Base-by-base conservation (phyloP, 2,888 invertebrate species). In the Idaea biselata region DNA sequence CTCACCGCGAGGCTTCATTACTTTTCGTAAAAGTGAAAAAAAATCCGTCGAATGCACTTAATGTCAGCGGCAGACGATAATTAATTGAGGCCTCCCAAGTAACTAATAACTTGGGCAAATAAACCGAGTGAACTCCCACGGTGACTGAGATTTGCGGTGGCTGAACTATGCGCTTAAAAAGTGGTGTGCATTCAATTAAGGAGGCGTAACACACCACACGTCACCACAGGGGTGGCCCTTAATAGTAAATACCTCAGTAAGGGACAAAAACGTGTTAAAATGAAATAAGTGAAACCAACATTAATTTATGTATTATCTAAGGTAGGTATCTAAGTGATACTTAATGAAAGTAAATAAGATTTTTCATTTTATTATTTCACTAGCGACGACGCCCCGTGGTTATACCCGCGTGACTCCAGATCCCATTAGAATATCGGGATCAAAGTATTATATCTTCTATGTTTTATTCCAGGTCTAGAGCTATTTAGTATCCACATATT, bases 51-150 rank as follows among this genome's bases (percentile, higher is more conserved):
- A 63, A 61, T 65, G 74, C 76, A 77, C 70, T 84, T 83, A 84
- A 84, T 80, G 86, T 82, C 83, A 78, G 78, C 75, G 70, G 75
- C 65, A 67, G 63, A 56, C 18, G 56, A 77, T 83, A 85, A 88
- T 86, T 86, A 86, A 88, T 87, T 80, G 78, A 78, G 82, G 78
- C 82, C 86, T 78, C 83, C 83, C 82, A 80, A 76, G 83, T 78
- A 44, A 8, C 14, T 44, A 74, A 82, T 81, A 84, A 84, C 83
- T 82, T 76, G 79, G 69, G 70, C 78, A 82, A 84, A 82, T 80
- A 79, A 82, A 64, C 6, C 32, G n/a, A 1, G 56, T 56, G 25
- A 25, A 18, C 56, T 56, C 56, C 56, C 56, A 56, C 56, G 56
- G 55, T 16, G 55, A 56, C 56, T 18, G 56, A 16, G 56, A 56